Evolutionary conservation across 2,888 invertebrate genomes (phyloP), one percentile per base, ranked within the genome.

Genomic region (Drosophila paucipuncta): DNA sequence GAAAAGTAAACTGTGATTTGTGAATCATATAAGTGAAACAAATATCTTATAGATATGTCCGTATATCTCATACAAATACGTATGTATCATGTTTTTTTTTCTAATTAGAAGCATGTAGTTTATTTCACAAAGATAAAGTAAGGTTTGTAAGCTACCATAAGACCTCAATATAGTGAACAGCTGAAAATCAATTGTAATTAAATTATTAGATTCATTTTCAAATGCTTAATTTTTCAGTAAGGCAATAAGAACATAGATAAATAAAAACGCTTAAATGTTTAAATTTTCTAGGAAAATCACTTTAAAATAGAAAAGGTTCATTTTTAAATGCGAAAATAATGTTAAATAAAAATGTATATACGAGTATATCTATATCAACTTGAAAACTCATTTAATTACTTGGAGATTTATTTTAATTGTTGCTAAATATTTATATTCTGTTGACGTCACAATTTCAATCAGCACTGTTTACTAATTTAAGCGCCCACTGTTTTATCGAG

Each of bases 21-120:
- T 64, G 66, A 71, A 18, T 80, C 69, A 65, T 50, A 16, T 41
- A 53, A 37, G 50, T 33, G 47, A 43, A 66, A 47, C n/a, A 53
- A 31, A 62, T 37, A 22, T 22, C 33, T 64, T 58, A 58, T 55
- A 65, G 13, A 33, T 22, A 33, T 22, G 53, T 2, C 41, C 10
- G 10, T 10, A 43, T 43, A 22, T 22, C 43, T 6, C 25, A 9
- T 25, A 25, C 22, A 16, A 22, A 22, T 22, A 41, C n/a, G 41
- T 10, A n/a, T n/a, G 2, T 41, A 47, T 63, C 59, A 47, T 61
- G 28, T 33, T 41, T 59, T 50, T 47, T 31, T 16, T 35, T 54
- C 57, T 47, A 43, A 59, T 61, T 54, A 47, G 25, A 28, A 54
- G 25, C 22, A 55, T 39, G 43, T 60, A 22, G 39, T 30, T 41